Evolutionary conservation across 2,888 invertebrate species (phyloP), one percentile per base, ranked within the genome.

Genomic region (Hirtodrosophila trivittata): DNA sequence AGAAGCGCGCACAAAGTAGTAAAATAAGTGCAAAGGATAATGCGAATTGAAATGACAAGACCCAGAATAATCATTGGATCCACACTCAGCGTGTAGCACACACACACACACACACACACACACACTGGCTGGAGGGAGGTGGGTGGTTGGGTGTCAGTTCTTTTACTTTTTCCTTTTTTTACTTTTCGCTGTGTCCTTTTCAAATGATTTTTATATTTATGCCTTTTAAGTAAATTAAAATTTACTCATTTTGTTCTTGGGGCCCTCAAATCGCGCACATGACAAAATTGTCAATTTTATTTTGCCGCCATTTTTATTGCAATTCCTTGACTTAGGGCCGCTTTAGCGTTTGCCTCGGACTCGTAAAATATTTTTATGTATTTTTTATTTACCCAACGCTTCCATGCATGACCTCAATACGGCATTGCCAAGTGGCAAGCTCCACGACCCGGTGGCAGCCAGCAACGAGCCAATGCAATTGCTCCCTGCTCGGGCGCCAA

Each of bases 1-100:
- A 52, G 71, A 39, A 18, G 32, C 39, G 52, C 57, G 68, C 59
- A 82, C 74, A 80, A 77, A 75, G 81, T 77, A 86, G 77, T 86
- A 80, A 86, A 87, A 87, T 83, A 82, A 87, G 87, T 86, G 85
- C 86, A 76, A 73, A 82, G 84, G 86, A 87, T 88, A 88, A 87
- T 87, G 87, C 77, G 87, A 88, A 87, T 86, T 82, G 88, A 86
- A 87, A 87, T 88, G 86, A 88, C 85, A 87, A 86, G 86, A 87
- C 87, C 87, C 82, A 69, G 86, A 85, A 87, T 86, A 87, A 87
- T 87, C 87, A 87, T 87, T 87, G 87, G 74, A 74, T 78, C 67
- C 80, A 76, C 76, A 75, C 74, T 67, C 83, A 47, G 43, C 41
- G 12, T 51, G 39, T 4, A 30, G 13, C 25, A 32, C 9, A 9